These are phyloP conservation scores for Thereva unica DNA, from an alignment of 2,888 invertebrate genomes.

Conservation along the genomic window DNA sequence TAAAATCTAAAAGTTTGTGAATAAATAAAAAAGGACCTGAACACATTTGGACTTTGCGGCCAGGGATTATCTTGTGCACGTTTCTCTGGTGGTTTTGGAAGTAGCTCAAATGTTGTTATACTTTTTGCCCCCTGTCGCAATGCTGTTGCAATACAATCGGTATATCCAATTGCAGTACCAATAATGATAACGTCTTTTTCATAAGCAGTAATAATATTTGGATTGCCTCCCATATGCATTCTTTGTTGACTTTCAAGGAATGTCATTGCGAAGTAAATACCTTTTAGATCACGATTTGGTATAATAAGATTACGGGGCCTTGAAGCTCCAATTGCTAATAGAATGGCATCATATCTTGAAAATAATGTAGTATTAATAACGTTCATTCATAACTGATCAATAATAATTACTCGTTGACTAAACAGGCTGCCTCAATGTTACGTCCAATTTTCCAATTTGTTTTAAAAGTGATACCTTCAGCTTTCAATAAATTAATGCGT, in stretches of 20 bases:
- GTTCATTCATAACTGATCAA: slow-evolving; percentile 49
- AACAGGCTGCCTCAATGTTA: slow-evolving; percentile 77
- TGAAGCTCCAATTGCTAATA: slow-evolving; percentile 92
- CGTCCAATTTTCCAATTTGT: slow-evolving; percentile 89
- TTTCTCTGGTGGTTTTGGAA: slow-evolving; percentile 84
- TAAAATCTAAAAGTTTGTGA: too few relatives aligned
- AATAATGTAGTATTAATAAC: slow-evolving; percentile 41
- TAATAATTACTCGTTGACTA: slow-evolving; percentile 62
- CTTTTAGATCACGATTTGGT: slow-evolving; percentile 83
- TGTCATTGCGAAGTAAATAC: slow-evolving; percentile 97
- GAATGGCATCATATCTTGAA: slow-evolving; percentile 79
- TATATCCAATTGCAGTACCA: slow-evolving; percentile 85
- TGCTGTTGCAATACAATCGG: slow-evolving; percentile 98
- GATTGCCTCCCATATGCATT: slow-evolving; percentile 76
- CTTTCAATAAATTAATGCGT: slow-evolving; percentile 80
- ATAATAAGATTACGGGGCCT: slow-evolving; percentile 92
- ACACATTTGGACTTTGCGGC: slow-evolving; percentile 97
- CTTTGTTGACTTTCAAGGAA: slow-evolving; percentile 97
- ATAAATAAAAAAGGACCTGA: slow-evolving; percentile 63
- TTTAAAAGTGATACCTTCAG: slow-evolving; percentile 89
- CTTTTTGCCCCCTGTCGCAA: slow-evolving; percentile 84
- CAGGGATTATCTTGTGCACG: slow-evolving; percentile 93
- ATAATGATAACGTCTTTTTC: slow-evolving; percentile 95
- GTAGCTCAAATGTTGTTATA: slow-evolving; percentile 95
- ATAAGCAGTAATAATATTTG: slow-evolving; percentile 75